phyloP scores from a whole-genome alignment of 2,888 invertebrate species.

The Macrosoma leucophasiata region DNA sequence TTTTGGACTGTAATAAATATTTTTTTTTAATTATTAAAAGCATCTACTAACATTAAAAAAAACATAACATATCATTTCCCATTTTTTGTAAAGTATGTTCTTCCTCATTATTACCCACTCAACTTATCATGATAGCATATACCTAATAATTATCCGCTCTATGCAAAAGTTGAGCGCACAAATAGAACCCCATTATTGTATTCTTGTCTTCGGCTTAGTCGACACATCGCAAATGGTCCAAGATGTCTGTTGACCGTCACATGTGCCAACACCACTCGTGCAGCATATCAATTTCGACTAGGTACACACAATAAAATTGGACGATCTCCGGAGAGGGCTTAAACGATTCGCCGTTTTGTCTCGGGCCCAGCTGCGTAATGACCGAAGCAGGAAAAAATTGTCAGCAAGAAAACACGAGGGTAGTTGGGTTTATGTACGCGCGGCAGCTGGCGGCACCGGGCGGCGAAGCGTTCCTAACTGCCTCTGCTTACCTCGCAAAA shows the following conservation, averaged over 20 bases:
- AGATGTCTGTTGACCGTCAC: slow-evolving; percentile 42
- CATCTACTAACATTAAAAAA: too few relatives aligned
- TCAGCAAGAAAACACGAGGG: slow-evolving; percentile 76
- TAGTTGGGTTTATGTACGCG: slow-evolving; percentile 73
- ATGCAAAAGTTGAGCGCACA: too few relatives aligned
- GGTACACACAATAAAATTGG: slow-evolving; percentile 73
- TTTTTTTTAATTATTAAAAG: too few relatives aligned
- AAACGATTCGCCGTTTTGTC: slow-evolving; percentile 76
- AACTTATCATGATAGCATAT: too few relatives aligned
- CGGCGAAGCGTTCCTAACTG: slow-evolving; percentile 70
- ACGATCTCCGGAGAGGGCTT: slow-evolving; percentile 74
- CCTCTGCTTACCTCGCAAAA: slow-evolving; percentile 75
- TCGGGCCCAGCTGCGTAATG: slow-evolving; percentile 75
- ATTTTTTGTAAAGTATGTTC: too few relatives aligned
- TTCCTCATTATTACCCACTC: too few relatives aligned
- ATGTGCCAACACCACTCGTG: slow-evolving; percentile 55
- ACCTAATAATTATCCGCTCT: too few relatives aligned
- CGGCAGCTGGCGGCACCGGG: slow-evolving; percentile 40
- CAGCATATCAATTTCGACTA: slow-evolving; percentile 73
- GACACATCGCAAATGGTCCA: too few relatives aligned
- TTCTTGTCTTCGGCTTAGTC: too few relatives aligned
- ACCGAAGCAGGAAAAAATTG: slow-evolving; percentile 74
- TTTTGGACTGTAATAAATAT: too few relatives aligned
- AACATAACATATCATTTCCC: too few relatives aligned
- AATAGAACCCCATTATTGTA: too few relatives aligned